Conservation (phyloP, 2,797 vertebrate species). For the Rhynchonycteris naso region DNA sequence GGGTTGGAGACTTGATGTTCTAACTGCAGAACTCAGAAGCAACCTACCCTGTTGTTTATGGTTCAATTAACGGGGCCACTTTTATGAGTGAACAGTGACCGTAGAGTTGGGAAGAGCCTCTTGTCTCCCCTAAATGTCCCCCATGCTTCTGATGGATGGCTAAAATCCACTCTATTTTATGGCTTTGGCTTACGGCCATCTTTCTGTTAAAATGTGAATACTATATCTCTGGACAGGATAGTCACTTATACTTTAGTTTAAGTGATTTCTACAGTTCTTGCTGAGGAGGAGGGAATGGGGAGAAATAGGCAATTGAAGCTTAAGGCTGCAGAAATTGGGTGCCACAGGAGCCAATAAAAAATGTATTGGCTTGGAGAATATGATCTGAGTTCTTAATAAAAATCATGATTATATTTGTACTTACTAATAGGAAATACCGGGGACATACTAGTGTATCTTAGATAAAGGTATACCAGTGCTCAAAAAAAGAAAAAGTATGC, state of each 20-base stretch:
- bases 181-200: background rate
- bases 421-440: slow-evolving; percentile 15
- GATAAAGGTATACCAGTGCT: background rate
- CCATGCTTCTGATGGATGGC: background rate
- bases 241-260: slow-evolving; percentile 41
- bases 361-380: background rate
- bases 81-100: background rate
- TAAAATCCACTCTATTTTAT: slow-evolving; percentile 15
- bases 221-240: background rate
- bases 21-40: slow-evolving; percentile 7
- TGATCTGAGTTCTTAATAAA: slow-evolving; percentile 30
- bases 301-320: background rate
- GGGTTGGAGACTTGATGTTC: background rate
- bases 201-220: background rate
- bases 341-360: background rate
- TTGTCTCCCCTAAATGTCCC: background rate
- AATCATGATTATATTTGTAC: slow-evolving; percentile 16
- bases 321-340: background rate
- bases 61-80: background rate
- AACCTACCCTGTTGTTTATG: background rate
- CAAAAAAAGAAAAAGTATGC: background rate
- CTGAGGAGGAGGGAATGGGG: background rate
- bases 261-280: slow-evolving; percentile 29
- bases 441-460: background rate
- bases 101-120: background rate